Evolutionary conservation across 2,888 invertebrate species (phyloP).

Genomic region (Leucophenga montana): DNA sequence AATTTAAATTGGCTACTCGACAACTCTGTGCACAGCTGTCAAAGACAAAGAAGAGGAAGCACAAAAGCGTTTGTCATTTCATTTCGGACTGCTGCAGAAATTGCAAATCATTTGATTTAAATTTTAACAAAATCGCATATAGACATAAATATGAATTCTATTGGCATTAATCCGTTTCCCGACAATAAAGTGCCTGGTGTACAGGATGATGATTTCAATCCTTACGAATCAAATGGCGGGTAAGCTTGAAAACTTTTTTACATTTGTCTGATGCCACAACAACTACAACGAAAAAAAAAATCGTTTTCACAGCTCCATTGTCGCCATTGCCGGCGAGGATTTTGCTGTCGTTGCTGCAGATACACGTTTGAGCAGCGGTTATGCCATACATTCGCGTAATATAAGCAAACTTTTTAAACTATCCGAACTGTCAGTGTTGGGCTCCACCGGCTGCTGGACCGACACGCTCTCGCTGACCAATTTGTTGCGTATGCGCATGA

Average conservation of each 20-base stretch:
- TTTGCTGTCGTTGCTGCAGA: slow-evolving; percentile 96
- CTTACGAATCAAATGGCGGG: slow-evolving; percentile 87
- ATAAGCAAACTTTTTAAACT: slow-evolving; percentile 90
- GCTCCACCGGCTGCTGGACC: slow-evolving; percentile 97
- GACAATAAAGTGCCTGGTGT: slow-evolving; percentile 73
- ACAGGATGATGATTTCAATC: no score
- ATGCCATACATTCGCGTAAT: slow-evolving; percentile 89
- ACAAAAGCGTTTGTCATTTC: slow-evolving; percentile 59
- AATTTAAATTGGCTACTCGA: not conserved
- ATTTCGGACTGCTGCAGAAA: slow-evolving; percentile 47
- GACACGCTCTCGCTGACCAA: slow-evolving; percentile 94
- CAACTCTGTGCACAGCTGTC: not conserved
- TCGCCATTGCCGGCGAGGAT: slow-evolving; percentile 96
- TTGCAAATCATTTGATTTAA: slow-evolving; percentile 57
- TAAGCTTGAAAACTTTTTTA: slow-evolving; percentile 68
- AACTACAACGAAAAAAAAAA: not conserved
- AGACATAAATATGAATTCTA: slow-evolving; percentile 50
- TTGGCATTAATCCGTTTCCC: slow-evolving; percentile 66
- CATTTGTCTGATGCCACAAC: not conserved
- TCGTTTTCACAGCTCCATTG: slow-evolving; percentile 83
- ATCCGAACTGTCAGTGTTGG: slow-evolving; percentile 89
- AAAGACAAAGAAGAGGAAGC: slow-evolving; percentile 8
- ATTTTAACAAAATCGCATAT: slow-evolving; percentile 32
- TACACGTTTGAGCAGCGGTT: slow-evolving; percentile 92
- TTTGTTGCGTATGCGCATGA: slow-evolving; percentile 89